These are phyloP conservation scores for Drosophila jambulina DNA, from an alignment of 1,140 invertebrate species.

Conservation along the genomic window DNA sequence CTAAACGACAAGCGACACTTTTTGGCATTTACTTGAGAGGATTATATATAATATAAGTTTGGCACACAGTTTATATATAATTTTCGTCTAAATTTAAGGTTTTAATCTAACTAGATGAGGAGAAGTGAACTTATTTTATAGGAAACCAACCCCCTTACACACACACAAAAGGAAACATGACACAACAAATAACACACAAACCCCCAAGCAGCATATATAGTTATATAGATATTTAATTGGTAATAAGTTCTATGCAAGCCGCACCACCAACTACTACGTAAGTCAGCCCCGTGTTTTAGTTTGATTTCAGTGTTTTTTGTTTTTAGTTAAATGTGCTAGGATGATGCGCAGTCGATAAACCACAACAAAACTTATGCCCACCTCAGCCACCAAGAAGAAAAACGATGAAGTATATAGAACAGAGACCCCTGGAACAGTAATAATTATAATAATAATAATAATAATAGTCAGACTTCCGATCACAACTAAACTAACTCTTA, in stretches of 20 bases:
- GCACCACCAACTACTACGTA: conserved; percentile 65
- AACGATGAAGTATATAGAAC: conserved; percentile 23
- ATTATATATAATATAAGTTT: conserved; percentile 72
- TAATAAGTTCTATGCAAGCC: conserved; percentile 56
- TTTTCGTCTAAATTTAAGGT: conserved; percentile 82
- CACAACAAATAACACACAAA: conserved; percentile 29
- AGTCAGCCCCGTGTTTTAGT: conserved; percentile 81
- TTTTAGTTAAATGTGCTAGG: conserved; percentile 81
- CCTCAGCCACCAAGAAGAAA: conserved; percentile 78
- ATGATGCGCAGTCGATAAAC: conserved; percentile 49
- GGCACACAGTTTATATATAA: conserved; percentile 59
- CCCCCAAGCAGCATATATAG: conserved; percentile 35
- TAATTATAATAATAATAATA: conserved; percentile 9
- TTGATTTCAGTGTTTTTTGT: conserved; percentile 77
- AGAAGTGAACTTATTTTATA: conserved; percentile 62
- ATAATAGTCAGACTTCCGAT: conserved; percentile 70
- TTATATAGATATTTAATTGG: conserved; percentile 77
- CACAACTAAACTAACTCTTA: conserved; percentile 58
- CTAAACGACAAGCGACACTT: conserved; percentile 53
- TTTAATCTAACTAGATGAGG: conserved; percentile 57
- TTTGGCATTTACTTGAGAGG: conserved; percentile 82
- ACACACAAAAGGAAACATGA: conserved; percentile 26
- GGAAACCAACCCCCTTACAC: conserved; percentile 6
- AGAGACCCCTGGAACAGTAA: conserved; percentile 35
- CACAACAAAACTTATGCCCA: conserved; percentile 71